Conservation (phyloP, 2,888 invertebrate species). For the Gerosis bhagava region DNA sequence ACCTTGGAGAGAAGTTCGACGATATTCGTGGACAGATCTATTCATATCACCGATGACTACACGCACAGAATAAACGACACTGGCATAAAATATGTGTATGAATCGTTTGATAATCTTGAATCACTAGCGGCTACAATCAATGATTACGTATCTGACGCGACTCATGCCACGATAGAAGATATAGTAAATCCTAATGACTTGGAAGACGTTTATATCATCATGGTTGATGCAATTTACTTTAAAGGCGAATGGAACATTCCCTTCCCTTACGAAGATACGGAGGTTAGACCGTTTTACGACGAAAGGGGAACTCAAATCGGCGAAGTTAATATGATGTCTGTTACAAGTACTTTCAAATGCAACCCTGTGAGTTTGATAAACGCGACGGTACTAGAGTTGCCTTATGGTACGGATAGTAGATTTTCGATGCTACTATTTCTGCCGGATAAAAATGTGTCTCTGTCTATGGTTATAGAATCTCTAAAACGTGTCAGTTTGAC, state of each 20-base stretch:
- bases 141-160: conserved; percentile 49
- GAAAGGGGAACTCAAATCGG: conserved; percentile 48
- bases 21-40: conserved; percentile 49
- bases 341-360: conserved; percentile 42
- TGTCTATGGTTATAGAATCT: conserved; percentile 54
- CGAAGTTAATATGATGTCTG: conserved; percentile 60
- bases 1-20: conserved; percentile 53
- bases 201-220: conserved; percentile 43
- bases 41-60: conserved; percentile 45
- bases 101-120: too few relatives aligned
- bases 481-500: conserved; percentile 68
- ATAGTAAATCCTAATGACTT: conserved; percentile 55
- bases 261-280: conserved; percentile 52
- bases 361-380: conserved; percentile 41
- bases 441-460: conserved; percentile 69
- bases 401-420: conserved; percentile 53
- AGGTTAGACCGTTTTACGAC: conserved; percentile 53
- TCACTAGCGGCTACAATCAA: conserved; percentile 56
- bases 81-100: too few relatives aligned
- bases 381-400: conserved; percentile 58
- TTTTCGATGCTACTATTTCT: conserved; percentile 85
- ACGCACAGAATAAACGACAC: conserved; percentile 37
- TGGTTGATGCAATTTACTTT: conserved; percentile 65
- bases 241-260: conserved; percentile 58
- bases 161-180: conserved; percentile 58